Evolutionary conservation across 2,113 vertebrate genomes (phyloP).

Genomic region (Plecturocebus donacophilus): DNA sequence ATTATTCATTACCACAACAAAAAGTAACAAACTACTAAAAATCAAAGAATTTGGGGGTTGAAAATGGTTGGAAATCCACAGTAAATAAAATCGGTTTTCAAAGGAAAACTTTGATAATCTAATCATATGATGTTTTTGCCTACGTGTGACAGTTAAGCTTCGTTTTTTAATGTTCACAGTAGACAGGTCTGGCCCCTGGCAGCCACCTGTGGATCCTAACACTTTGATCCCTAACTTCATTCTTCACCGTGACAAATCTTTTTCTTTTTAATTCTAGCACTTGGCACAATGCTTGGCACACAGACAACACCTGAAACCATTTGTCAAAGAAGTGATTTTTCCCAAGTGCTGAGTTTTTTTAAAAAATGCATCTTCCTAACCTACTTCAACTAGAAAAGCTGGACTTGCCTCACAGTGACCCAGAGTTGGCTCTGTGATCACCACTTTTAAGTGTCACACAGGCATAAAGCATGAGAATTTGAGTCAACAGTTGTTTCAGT

Average conservation of each 20-base stretch:
- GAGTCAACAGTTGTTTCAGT: not conserved
- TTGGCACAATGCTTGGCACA: not conserved
- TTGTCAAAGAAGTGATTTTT: not conserved
- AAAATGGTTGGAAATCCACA: not conserved
- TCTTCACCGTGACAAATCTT: not conserved
- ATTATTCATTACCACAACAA: not conserved
- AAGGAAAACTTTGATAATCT: not conserved
- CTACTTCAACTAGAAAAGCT: not conserved
- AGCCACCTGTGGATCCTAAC: not conserved
- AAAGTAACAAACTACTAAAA: not conserved
- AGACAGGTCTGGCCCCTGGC: not conserved
- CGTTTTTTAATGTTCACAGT: not conserved
- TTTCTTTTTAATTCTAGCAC: not conserved
- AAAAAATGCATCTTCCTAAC: not conserved
- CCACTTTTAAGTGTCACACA: not conserved
- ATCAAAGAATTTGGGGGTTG: not conserved
- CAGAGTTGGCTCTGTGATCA: not conserved
- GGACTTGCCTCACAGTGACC: not conserved
- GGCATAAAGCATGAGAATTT: not conserved
- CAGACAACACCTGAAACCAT: not conserved
- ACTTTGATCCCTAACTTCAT: not conserved
- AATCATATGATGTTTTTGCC: not conserved
- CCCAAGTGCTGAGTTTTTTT: not conserved
- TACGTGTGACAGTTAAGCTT: not conserved
- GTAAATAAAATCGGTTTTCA: not conserved